Percentiles rank a stretch among this genome's conserved stretches.
These are phyloP conservation scores for Corydoras maculifer DNA, from an alignment of 2,113 vertebrate species.

Conservation along the genomic window DNA sequence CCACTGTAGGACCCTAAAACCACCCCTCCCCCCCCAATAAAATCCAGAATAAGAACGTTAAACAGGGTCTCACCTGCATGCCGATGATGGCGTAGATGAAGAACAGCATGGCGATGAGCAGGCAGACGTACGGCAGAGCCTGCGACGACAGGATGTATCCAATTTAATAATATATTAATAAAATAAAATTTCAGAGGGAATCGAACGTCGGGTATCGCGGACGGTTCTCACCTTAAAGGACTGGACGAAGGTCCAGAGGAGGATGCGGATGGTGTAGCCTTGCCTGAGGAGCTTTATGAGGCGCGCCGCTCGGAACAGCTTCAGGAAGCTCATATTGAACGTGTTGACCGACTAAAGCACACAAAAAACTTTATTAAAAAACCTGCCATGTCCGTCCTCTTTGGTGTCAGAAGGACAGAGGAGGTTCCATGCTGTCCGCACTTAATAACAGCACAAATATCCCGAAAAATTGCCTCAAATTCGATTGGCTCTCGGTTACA, in stretches of 20 bases:
- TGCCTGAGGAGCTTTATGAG: conserved; percentile 96
- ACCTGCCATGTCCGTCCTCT: not conserved
- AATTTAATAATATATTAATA: not conserved
- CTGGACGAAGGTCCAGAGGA: conserved; percentile 97
- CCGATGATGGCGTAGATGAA: conserved; percentile 99
- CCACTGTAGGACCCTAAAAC: too few species aligned
- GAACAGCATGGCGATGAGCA: conserved; percentile 98
- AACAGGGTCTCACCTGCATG: conserved; percentile 80
- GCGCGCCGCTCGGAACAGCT: conserved; percentile 90
- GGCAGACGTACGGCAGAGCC: conserved; percentile 97
- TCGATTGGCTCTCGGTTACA: too few species aligned
- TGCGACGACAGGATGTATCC: conserved; percentile 42
- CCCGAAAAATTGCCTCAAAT: too few species aligned
- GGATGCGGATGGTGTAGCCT: conserved; percentile 95
- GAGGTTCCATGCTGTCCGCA: too few species aligned
- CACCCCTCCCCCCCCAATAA: too few species aligned
- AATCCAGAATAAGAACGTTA: too few species aligned
- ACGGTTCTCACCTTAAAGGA: conserved; percentile 84
- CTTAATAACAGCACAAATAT: too few species aligned
- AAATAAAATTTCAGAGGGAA: not conserved
- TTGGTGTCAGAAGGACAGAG: too few species aligned
- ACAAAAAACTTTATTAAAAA: not conserved
- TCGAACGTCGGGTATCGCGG: too few species aligned
- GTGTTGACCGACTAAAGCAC: conserved; percentile 74
- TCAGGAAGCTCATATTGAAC: conserved; percentile 98